A percentile compares a stretch with the other conserved stretches of the same genome.
phyloP scores from a whole-genome alignment of 2,888 invertebrate species.

The Dinocampus coccinellae region DNA sequence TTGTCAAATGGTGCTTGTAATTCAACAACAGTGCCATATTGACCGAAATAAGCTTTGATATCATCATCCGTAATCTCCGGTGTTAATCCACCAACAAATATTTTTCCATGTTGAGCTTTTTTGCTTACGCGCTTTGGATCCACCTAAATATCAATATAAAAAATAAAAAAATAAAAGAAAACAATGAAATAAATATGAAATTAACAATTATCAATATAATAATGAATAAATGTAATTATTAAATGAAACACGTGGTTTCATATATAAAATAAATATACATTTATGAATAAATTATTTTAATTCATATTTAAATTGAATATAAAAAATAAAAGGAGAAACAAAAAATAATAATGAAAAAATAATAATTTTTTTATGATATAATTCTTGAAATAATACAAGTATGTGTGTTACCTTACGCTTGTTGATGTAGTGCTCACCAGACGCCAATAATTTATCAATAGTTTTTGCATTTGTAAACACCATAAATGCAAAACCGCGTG shows the following conservation, averaged over 20 bases:
- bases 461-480: slow-evolving; percentile 73
- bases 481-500: slow-evolving; percentile 78
- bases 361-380: background rate
- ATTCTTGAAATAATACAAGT: slow-evolving; percentile 32
- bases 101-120: slow-evolving; percentile 74
- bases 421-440: slow-evolving; percentile 74
- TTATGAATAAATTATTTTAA: background rate
- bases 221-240: background rate
- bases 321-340: background rate
- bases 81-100: slow-evolving; percentile 77
- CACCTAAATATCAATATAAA: slow-evolving; percentile 67
- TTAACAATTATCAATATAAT: background rate
- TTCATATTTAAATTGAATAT: background rate
- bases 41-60: slow-evolving; percentile 74
- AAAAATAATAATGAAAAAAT: slow-evolving; percentile 12
- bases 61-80: slow-evolving; percentile 75
- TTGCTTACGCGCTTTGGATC: slow-evolving; percentile 78
- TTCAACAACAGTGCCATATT: slow-evolving; percentile 75
- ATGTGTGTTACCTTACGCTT: slow-evolving; percentile 70
- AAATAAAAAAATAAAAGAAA: background rate
- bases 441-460: slow-evolving; percentile 72
- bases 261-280: background rate
- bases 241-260: background rate
- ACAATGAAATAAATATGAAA: background rate
- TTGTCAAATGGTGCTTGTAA: slow-evolving; percentile 78